Percentiles rank a stretch among this genome's conserved stretches.
Conservation (phyloP, 1,140 invertebrate genomes). For the Zaprionus nigranus region DNA sequence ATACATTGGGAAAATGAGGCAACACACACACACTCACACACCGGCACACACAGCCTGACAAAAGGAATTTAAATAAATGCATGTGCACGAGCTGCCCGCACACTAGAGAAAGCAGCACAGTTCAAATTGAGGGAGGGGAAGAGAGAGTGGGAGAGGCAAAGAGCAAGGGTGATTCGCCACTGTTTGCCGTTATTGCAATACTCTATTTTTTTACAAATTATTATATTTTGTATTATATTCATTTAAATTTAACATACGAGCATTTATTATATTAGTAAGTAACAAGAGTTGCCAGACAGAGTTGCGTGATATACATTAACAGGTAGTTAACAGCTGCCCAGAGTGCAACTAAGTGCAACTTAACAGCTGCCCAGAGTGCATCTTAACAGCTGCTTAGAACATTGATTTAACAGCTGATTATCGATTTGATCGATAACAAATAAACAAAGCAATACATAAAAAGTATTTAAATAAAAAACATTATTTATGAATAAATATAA, state of each 20-base stretch:
- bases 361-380: too few relatives aligned
- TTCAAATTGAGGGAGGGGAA: neutral
- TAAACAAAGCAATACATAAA: too few relatives aligned
- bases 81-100: conserved; percentile 69
- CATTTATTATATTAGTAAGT: neutral
- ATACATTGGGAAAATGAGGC: conserved; percentile 76
- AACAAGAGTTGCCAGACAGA: too few relatives aligned
- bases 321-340: neutral
- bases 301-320: neutral
- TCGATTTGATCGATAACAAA: too few relatives aligned
- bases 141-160: neutral
- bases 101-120: conserved; percentile 26
- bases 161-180: neutral
- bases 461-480: neutral
- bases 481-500: neutral
- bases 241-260: neutral
- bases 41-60: conserved; percentile 33
- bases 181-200: neutral
- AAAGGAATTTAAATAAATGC: conserved; percentile 81
- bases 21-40: conserved; percentile 31
- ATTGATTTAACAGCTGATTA: too few relatives aligned
- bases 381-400: too few relatives aligned
- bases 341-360: too few relatives aligned
- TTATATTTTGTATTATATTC: neutral
- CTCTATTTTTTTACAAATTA: neutral